phyloP scores from a whole-genome alignment of 1,140 invertebrate genomes.

The Babylonia areolata region DNA sequence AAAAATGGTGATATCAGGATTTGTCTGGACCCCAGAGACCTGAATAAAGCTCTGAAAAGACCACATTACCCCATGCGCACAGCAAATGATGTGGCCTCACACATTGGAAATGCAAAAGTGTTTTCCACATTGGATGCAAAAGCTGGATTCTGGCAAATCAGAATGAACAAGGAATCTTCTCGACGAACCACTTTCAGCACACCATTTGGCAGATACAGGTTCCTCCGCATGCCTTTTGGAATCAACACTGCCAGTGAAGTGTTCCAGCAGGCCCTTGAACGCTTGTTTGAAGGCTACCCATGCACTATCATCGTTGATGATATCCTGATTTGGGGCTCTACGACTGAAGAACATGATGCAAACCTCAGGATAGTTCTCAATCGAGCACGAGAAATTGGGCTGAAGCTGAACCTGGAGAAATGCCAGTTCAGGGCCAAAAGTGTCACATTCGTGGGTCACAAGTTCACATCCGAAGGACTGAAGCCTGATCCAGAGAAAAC shows the following conservation, averaged over 20 bases:
- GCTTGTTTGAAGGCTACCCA: too few relatives aligned
- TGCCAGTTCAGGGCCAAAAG: too few relatives aligned
- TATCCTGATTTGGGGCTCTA: too few relatives aligned
- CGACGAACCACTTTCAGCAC: constrained; percentile 67
- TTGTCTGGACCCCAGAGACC: constrained; percentile 77
- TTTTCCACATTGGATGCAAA: constrained; percentile 9
- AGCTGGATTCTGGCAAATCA: constrained; percentile 49
- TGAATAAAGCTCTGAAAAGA: constrained; percentile 77
- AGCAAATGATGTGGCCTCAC: constrained; percentile 44
- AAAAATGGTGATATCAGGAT: constrained; percentile 74
- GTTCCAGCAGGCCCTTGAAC: too few relatives aligned
- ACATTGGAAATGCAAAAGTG: not conserved
- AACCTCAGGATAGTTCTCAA: constrained; percentile 28
- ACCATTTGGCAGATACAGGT: constrained; percentile 68
- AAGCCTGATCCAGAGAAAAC: constrained; percentile 38
- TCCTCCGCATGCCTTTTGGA: constrained; percentile 67
- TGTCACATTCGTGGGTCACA: too few relatives aligned
- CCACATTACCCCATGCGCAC: constrained; percentile 49
- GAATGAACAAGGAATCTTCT: constrained; percentile 58
- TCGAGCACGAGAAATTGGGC: too few relatives aligned
- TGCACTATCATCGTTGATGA: too few relatives aligned
- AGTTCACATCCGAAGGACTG: too few relatives aligned
- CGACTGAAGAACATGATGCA: constrained; percentile 43
- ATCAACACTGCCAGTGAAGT: too few relatives aligned
- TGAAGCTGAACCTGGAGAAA: too few relatives aligned